These are phyloP conservation scores for Diacarnus erythraeanus DNA, from an alignment of 37 sponge, comb jelly and placozoan genomes.

Conservation along the genomic window DNA sequence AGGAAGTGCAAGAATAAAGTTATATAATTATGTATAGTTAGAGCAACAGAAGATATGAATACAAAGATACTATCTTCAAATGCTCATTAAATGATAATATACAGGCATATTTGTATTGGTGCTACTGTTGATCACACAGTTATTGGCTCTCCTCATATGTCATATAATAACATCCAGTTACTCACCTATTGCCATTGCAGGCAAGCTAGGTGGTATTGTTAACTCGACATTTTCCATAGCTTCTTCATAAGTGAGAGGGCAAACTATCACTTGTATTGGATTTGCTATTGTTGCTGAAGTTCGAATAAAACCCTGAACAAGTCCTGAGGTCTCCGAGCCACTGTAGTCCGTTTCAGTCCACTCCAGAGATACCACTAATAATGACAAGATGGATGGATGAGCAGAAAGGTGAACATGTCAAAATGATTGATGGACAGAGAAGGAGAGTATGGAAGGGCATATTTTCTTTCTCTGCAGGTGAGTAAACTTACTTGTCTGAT, in stretches of 20 bases:
- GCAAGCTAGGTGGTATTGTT: not conserved
- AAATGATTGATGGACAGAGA: not conserved
- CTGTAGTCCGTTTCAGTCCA: not conserved
- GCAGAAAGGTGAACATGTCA: not conserved
- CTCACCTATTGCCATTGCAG: not conserved
- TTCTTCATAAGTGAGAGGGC: not conserved
- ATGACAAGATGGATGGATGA: not conserved
- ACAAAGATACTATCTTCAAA: too few relatives aligned
- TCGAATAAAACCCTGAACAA: not conserved
- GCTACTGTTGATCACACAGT: too few relatives aligned
- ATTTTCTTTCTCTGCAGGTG: not conserved
- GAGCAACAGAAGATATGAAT: too few relatives aligned
- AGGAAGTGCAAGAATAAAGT: too few relatives aligned
- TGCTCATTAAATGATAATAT: too few relatives aligned
- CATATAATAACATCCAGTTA: too few relatives aligned
- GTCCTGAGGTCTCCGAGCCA: not conserved
- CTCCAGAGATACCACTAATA: not conserved
- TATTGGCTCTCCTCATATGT: too few relatives aligned
- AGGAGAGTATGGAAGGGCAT: conserved; percentile 8
- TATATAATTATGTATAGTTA: too few relatives aligned
- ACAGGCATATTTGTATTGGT: too few relatives aligned
- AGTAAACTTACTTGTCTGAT: not conserved
- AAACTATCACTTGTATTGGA: not conserved
- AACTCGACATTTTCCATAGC: not conserved
- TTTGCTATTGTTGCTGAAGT: not conserved